Evolutionary conservation across 2,888 invertebrate genomes (phyloP).

Genomic region (Leucophenga montana): DNA sequence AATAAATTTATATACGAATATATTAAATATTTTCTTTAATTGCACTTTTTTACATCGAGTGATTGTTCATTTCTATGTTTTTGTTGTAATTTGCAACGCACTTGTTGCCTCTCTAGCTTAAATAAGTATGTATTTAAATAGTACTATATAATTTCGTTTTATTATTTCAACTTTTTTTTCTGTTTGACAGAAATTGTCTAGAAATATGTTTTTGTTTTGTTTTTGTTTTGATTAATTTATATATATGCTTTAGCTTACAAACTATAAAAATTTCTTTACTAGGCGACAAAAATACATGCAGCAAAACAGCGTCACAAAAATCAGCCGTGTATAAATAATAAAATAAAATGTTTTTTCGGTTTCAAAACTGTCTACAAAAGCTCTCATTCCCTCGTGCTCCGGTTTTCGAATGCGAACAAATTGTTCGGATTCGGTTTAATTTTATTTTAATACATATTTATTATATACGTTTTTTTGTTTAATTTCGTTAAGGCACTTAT

Average conservation of each 20-base stretch:
- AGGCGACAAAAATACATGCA: conserved; percentile 1
- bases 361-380: too few relatives aligned
- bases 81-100: too few relatives aligned
- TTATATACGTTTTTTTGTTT: not conserved
- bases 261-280: too few relatives aligned
- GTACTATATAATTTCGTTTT: not conserved
- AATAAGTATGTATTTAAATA: conserved; percentile 18
- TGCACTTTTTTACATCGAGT: not conserved
- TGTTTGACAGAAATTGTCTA: conserved; percentile 60
- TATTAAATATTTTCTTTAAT: not conserved
- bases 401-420: too few relatives aligned
- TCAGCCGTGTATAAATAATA: too few relatives aligned
- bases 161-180: conserved; percentile 41
- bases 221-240: not conserved
- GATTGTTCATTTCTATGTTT: not conserved
- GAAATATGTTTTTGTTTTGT: conserved; percentile 7
- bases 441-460: not conserved
- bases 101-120: too few relatives aligned
- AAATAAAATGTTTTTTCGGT: not conserved
- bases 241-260: too few relatives aligned
- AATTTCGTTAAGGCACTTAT: not conserved
- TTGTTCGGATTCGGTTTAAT: too few relatives aligned
- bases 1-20: conserved; percentile 18
- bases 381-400: too few relatives aligned
- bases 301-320: not conserved